A percentile compares a stretch with the other conserved stretches of the same genome.
These are phyloP conservation scores for crab-eating macaque (Macaca fascicularis) DNA, from an alignment of 2,113 vertebrate species.

Conservation along the genomic window DNA sequence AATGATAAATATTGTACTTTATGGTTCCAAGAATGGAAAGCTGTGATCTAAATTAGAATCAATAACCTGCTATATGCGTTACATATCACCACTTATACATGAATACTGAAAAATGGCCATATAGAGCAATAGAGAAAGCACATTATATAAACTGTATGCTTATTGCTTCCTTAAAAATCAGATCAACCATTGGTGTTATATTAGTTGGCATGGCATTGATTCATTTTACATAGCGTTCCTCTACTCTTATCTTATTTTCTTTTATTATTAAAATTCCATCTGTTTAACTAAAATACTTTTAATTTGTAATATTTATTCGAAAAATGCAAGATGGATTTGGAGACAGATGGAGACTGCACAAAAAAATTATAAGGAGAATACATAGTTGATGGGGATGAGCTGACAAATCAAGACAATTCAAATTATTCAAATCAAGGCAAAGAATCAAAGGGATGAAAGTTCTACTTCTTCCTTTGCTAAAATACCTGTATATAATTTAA, in stretches of 20 bases:
- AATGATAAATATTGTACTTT: conserved; percentile 51
- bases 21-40: conserved; percentile 28
- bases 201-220: background rate
- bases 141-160: background rate
- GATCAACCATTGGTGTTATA: background rate
- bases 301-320: conserved; percentile 66
- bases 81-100: conserved; percentile 4
- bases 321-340: conserved; percentile 57
- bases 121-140: background rate
- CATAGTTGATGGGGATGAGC: conserved; percentile 31
- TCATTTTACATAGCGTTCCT: conserved; percentile 17
- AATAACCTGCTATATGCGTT: conserved; percentile 13
- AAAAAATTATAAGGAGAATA: conserved; percentile 58
- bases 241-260: conserved; percentile 13
- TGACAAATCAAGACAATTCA: conserved; percentile 20
- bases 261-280: conserved; percentile 59
- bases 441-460: conserved; percentile 35
- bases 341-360: conserved; percentile 64
- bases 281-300: conserved; percentile 59
- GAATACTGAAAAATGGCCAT: background rate
- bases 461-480: conserved; percentile 54
- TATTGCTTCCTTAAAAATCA: conserved; percentile 6
- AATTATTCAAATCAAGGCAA: conserved; percentile 65
- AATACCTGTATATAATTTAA: conserved; percentile 67
- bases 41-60: conserved; percentile 53